Evolutionary conservation across 2,888 invertebrate species (phyloP), one percentile per base, ranked within the genome.

Genomic region (Plebejus melissa): DNA sequence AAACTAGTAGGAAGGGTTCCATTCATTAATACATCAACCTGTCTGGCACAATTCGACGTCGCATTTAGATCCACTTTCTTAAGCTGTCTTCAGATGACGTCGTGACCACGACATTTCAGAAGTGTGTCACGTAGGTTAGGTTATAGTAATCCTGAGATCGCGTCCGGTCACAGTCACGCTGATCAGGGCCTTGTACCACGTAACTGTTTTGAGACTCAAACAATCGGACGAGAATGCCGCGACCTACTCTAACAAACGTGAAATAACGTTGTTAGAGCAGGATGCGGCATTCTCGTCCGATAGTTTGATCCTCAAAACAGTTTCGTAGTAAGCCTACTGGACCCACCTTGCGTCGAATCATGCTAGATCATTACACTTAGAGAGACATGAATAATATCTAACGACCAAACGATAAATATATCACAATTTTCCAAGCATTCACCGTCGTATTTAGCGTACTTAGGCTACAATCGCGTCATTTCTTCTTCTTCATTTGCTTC

Each of bases 401-500:
- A 65, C 65, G 65, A 65, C 65, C 65, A 65, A 65, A 65, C 65
- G 32, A 65, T 65, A 65, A 65, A 36, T 36, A 11, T 65, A 71
- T 71, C 41, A 41, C 71, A 75, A 75, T 75, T 75, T 75, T 75
- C 75, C 75, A 75, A 57, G 70, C 69, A 32, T 75, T 54, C 38
- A 57, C 54, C 69, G 70, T 16, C 36, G n/a, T 36, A 75, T 54
- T 69, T 69, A 28, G 54, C 54, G 69, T 69, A 6, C 11, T 69
- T 28, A 41, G 65, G 32, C 50, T 54, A 75, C 11, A 74, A 36
- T 54, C 32, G 9, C 22, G 11, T 75, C 38, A 71, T 13, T 97
- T 97, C 85, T 96, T 97, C 94, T 97, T 98, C 84, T 97, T 97
- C 87, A 96, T 94, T 83, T 96, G 96, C 86, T 97, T 98, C 77